Percentiles rank a stretch among this genome's conserved stretches.
These are phyloP conservation scores for Watersipora subatra DNA, from an alignment of 1,140 invertebrate species.

Conservation along the genomic window DNA sequence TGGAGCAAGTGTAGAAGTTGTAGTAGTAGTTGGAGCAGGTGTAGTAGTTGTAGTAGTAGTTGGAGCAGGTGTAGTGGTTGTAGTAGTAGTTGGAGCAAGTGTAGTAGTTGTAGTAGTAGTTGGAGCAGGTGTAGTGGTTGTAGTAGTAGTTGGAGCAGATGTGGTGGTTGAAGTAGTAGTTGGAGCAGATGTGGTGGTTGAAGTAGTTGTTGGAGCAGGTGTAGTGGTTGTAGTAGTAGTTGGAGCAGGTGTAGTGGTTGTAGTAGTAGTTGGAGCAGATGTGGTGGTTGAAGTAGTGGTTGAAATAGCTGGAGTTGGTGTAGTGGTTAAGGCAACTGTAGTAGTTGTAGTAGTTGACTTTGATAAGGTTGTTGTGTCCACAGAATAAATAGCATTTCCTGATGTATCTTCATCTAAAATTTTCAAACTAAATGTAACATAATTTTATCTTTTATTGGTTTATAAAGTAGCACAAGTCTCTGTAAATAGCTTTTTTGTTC, in stretches of 20 bases:
- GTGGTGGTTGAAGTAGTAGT: background rate
- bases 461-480: background rate
- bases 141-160: background rate
- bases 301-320: background rate
- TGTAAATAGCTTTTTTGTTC: background rate
- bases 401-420: too few relatives aligned
- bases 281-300: background rate
- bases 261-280: background rate
- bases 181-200: background rate
- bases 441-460: background rate
- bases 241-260: background rate
- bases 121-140: background rate
- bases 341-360: background rate
- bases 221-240: background rate
- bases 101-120: slow-evolving; percentile 2
- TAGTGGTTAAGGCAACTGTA: background rate
- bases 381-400: background rate
- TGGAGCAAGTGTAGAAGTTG: background rate
- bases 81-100: background rate
- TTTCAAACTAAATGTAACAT: too few relatives aligned
- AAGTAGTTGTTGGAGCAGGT: background rate
- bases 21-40: background rate
- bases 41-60: background rate
- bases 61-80: background rate
- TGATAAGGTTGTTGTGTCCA: background rate